Conservation (phyloP, 2,113 vertebrate species). For the Pseudorectes ferrugineus region DNA sequence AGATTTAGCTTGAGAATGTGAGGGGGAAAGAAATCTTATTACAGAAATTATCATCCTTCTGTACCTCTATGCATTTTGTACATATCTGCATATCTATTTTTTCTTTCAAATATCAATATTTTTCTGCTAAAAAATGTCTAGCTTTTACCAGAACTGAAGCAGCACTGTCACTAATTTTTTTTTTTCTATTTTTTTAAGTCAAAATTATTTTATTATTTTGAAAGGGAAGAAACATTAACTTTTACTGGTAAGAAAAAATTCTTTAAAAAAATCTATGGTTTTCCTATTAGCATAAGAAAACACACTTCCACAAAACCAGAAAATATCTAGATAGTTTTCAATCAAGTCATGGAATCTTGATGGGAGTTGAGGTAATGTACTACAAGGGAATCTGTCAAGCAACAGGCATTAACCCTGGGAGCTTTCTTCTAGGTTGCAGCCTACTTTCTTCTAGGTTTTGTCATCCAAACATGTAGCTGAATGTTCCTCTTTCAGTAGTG, state of each 20-base stretch:
- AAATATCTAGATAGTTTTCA: background rate
- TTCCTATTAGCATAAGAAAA: background rate
- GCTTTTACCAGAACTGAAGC: background rate
- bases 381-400: background rate
- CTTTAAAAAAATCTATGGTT: accelerated
- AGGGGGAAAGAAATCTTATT: background rate
- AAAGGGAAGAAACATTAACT: background rate
- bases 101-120: background rate
- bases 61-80: background rate
- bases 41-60: background rate
- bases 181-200: background rate
- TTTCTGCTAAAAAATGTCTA: background rate
- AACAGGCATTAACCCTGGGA: background rate
- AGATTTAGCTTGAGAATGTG: background rate
- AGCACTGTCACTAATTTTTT: background rate
- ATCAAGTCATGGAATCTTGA: background rate
- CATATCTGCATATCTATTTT: background rate
- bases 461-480: background rate
- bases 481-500: background rate
- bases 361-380: background rate
- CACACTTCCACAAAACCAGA: background rate
- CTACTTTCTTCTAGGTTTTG: background rate
- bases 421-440: background rate
- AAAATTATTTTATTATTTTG: background rate
- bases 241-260: background rate